phyloP scores from a whole-genome alignment of 2,113 vertebrate genomes.

The Edolisoma coerulescens region DNA sequence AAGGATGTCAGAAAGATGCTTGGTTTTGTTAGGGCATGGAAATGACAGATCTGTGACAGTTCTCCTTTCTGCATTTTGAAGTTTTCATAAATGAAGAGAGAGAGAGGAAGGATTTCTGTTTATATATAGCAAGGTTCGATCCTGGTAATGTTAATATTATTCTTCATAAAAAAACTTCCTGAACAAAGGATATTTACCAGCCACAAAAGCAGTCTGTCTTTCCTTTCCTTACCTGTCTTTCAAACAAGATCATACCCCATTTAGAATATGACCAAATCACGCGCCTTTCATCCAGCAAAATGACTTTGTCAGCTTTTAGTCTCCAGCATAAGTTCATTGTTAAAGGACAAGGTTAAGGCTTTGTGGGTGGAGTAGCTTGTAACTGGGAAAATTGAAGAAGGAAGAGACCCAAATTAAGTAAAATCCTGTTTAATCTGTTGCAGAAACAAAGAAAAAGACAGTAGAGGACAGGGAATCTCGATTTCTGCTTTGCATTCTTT shows the following conservation, averaged over 20 bases:
- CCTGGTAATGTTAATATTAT: background rate
- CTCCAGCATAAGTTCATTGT: background rate
- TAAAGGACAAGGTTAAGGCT: background rate
- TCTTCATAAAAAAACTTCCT: background rate
- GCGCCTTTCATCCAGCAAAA: background rate
- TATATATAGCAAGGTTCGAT: background rate
- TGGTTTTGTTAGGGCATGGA: background rate
- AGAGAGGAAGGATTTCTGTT: background rate
- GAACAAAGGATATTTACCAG: slow-evolving; percentile 29
- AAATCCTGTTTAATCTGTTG: background rate
- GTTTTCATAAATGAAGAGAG: background rate
- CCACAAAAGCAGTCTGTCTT: background rate
- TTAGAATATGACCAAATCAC: background rate
- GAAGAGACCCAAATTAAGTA: background rate
- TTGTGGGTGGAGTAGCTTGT: background rate
- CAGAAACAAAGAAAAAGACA: background rate
- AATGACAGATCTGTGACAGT: background rate
- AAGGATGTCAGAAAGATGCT: slow-evolving; percentile 13
- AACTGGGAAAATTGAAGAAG: background rate
- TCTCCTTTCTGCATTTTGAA: background rate
- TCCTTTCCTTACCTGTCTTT: background rate
- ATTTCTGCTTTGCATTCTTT: background rate
- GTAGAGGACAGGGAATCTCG: background rate
- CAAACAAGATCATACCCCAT: background rate
- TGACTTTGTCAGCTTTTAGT: background rate